Conservation (phyloP, 2,113 vertebrate species). For the Scopus umbretta region DNA sequence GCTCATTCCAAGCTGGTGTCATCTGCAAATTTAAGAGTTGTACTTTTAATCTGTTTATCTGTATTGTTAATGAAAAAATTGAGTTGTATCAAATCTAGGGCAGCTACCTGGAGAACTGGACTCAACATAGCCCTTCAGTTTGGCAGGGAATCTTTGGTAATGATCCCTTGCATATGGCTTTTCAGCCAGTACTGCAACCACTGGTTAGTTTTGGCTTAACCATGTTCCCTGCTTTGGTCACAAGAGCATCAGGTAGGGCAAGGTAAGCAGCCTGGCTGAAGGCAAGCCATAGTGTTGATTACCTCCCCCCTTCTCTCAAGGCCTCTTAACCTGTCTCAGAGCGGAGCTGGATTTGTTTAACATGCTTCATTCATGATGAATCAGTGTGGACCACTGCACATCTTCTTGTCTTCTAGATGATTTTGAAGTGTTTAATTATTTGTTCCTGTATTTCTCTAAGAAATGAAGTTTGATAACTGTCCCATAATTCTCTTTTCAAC, state of each 20-base stretch:
- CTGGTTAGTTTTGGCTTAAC: neutral
- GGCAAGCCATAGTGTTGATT: neutral
- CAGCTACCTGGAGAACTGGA: neutral
- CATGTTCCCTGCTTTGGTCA: neutral
- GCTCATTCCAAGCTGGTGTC: neutral
- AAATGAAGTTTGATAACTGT: neutral
- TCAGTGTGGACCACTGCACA: accelerated
- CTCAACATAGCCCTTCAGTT: neutral
- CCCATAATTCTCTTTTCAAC: neutral
- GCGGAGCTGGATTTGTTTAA: neutral
- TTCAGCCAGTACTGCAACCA: neutral
- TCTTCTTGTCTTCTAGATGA: neutral
- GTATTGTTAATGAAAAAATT: neutral
- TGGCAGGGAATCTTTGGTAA: neutral
- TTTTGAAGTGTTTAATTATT: neutral
- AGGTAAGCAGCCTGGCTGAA: neutral
- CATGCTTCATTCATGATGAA: neutral
- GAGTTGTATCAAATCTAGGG: neutral
- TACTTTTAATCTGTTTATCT: neutral
- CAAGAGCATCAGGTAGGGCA: neutral
- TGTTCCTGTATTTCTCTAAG: neutral
- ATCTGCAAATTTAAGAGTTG: neutral
- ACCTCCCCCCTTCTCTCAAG: neutral
- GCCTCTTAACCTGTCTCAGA: neutral
- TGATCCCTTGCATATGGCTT: neutral